Conservation (phyloP, 2,888 invertebrate species). For the Nemapogon koenigi region DNA sequence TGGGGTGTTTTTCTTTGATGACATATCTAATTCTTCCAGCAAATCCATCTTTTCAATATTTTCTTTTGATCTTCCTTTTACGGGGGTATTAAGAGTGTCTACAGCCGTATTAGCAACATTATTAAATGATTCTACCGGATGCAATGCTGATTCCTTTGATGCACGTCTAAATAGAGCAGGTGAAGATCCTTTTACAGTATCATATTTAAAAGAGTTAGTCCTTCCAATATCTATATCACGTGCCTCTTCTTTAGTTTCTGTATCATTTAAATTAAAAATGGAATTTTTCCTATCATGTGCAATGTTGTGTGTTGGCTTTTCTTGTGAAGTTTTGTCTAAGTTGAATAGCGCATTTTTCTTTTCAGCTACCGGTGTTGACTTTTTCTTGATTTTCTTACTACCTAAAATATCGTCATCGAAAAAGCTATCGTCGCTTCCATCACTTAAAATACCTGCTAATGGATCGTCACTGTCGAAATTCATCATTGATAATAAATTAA, state of each 20-base stretch:
- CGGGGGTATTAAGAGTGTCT: constrained; percentile 32
- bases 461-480: constrained; percentile 69
- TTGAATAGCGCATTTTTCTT: constrained; percentile 49
- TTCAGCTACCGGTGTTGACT: constrained; percentile 28
- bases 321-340: constrained; percentile 29
- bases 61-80: constrained; percentile 28
- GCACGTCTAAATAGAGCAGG: constrained; percentile 29
- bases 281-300: constrained; percentile 26
- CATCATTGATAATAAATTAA: too few relatives aligned
- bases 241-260: constrained; percentile 23
- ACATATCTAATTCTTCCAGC: constrained; percentile 28
- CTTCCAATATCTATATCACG: constrained; percentile 16
- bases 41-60: constrained; percentile 37
- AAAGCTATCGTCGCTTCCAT: constrained; percentile 75
- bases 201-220: too few relatives aligned
- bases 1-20: constrained; percentile 26
- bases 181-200: constrained; percentile 18
- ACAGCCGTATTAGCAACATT: constrained; percentile 5
- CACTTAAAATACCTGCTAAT: constrained; percentile 69
- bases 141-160: constrained; percentile 30
- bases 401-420: constrained; percentile 68
- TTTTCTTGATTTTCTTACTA: constrained; percentile 43
- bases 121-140: constrained; percentile 3
- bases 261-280: constrained; percentile 26
- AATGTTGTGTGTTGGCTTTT: constrained; percentile 19